Conservation (phyloP, 1,140 invertebrate genomes). For the Meloidogyne chitwoodi region DNA sequence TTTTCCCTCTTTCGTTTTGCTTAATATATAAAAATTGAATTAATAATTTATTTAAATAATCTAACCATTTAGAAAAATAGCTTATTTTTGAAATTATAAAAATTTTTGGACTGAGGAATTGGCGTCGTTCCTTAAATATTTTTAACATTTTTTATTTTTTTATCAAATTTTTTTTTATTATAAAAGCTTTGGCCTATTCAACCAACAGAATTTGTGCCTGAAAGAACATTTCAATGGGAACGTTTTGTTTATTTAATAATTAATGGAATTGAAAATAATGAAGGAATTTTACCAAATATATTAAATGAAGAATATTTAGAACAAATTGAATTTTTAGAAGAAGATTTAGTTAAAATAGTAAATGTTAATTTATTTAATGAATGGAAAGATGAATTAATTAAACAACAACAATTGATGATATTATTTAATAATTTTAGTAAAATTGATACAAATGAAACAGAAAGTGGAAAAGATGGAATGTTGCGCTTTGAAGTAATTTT, state of each 20-base stretch:
- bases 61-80: too few relatives aligned
- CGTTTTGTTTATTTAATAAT: slow-evolving; percentile 56
- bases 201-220: slow-evolving; percentile 54
- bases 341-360: slow-evolving; percentile 42
- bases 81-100: too few relatives aligned
- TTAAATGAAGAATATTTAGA: slow-evolving; percentile 47
- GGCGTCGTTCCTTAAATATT: too few relatives aligned
- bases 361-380: slow-evolving; percentile 37
- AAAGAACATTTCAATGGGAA: slow-evolving; percentile 58
- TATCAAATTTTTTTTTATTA: too few relatives aligned
- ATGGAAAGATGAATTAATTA: slow-evolving; percentile 28
- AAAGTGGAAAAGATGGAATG: background rate
- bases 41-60: too few relatives aligned
- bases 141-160: too few relatives aligned
- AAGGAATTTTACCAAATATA: slow-evolving; percentile 50
- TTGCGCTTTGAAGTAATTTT: slow-evolving; percentile 41
- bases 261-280: slow-evolving; percentile 41
- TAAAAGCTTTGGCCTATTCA: slow-evolving; percentile 55
- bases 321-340: slow-evolving; percentile 50
- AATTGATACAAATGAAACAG: background rate
- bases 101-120: too few relatives aligned
- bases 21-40: too few relatives aligned
- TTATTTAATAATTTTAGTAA: background rate
- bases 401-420: too few relatives aligned
- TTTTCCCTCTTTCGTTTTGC: too few relatives aligned